A percentile compares a stretch with the other conserved stretches of the same genome.
These are phyloP conservation scores for Hypomesus transpacificus DNA, from an alignment of 2,113 vertebrate species.

Conservation along the genomic window DNA sequence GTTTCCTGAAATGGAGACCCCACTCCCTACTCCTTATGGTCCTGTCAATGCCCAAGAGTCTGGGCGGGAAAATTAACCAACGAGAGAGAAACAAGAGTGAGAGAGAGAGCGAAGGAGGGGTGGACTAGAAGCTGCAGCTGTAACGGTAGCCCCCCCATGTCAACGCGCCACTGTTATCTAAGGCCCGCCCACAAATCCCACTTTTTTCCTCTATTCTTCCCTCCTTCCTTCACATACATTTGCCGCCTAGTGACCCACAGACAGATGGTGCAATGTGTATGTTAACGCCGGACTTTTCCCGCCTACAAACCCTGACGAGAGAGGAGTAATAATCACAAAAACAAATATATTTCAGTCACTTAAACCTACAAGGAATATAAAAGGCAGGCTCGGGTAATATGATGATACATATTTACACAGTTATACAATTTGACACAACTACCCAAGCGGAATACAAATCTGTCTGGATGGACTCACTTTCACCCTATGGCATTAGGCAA, in stretches of 20 bases:
- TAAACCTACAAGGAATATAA: not conserved
- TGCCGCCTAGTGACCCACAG: constrained; percentile 12
- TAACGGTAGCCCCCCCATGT: constrained; percentile 37
- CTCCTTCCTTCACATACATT: constrained; percentile 9
- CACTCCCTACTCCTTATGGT: constrained; percentile 21
- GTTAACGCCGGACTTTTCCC: constrained; percentile 16
- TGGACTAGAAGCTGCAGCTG: constrained; percentile 53
- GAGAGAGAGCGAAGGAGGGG: constrained; percentile 8
- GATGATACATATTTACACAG: too few species aligned
- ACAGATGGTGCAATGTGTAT: constrained; percentile 19
- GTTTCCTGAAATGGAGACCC: constrained; percentile 8
- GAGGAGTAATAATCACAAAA: not conserved
- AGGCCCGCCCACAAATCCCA: constrained; percentile 48
- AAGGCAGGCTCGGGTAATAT: not conserved
- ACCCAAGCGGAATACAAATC: too few species aligned
- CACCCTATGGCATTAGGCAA: too few species aligned
- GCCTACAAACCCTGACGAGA: constrained; percentile 26
- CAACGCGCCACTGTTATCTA: constrained; percentile 47
- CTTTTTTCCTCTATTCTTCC: not conserved
- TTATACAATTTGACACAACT: too few species aligned
- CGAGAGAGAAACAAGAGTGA: not conserved
- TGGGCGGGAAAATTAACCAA: not conserved
- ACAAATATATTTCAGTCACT: not conserved
- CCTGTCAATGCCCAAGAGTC: not conserved
- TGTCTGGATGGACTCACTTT: too few species aligned